Percentiles rank a stretch among this genome's conserved stretches.
These are phyloP conservation scores for Ammodytes marinus DNA, from an alignment of 2,113 vertebrate genomes.

Conservation along the genomic window DNA sequence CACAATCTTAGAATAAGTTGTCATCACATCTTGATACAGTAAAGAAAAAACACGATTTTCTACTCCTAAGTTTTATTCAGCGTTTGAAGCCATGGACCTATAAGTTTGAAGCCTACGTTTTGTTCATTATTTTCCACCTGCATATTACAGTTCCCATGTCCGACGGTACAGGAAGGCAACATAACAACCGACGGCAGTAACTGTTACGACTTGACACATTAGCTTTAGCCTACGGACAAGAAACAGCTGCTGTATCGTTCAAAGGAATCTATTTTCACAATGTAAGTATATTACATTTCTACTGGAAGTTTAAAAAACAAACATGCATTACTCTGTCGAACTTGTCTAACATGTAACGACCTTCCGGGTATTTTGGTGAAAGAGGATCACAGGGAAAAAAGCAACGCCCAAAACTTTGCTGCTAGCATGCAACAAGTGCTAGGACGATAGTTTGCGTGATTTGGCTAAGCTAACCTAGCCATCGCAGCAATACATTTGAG, in stretches of 20 bases:
- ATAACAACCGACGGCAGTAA: slow-evolving; percentile 29
- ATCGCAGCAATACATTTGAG: not conserved
- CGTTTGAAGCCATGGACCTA: too few relatives aligned
- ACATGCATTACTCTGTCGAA: not conserved
- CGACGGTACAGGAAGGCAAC: slow-evolving; percentile 37
- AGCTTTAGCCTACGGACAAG: slow-evolving; percentile 34
- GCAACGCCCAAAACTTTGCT: slow-evolving; percentile 79
- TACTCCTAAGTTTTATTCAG: not conserved
- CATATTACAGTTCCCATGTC: not conserved
- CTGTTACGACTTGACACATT: slow-evolving; percentile 62
- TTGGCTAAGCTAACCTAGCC: slow-evolving; percentile 31
- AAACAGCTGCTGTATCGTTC: slow-evolving; percentile 18
- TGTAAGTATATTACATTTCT: slow-evolving; percentile 67
- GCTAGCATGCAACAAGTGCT: slow-evolving; percentile 79
- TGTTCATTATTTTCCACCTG: not conserved
- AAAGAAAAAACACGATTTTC: not conserved
- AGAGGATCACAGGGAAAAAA: slow-evolving; percentile 27
- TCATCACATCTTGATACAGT: fast-evolving
- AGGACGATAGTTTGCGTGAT: not conserved
- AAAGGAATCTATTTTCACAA: slow-evolving; percentile 41
- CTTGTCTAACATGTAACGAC: too few relatives aligned
- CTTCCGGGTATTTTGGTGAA: slow-evolving; percentile 9
- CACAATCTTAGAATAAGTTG: not conserved
- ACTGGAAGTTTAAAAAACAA: too few relatives aligned
- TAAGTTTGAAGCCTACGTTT: too few relatives aligned